A percentile compares a stretch with the other conserved stretches of the same genome.
Evolutionary conservation across 2,113 vertebrate species (phyloP).

Genomic region (Henicopernis longicauda): DNA sequence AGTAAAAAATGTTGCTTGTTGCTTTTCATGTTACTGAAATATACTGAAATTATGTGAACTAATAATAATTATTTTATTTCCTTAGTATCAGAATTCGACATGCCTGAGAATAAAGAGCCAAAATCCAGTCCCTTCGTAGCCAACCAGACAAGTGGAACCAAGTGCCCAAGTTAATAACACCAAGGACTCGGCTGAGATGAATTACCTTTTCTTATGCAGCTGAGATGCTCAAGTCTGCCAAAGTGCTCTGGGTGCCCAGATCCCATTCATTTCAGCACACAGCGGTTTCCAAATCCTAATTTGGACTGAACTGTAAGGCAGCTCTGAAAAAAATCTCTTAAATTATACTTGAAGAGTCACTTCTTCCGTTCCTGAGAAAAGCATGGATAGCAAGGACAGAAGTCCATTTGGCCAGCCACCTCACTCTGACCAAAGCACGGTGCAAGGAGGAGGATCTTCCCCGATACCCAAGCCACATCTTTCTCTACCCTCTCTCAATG

Average conservation of each 20-base stretch:
- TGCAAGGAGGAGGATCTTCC: background rate
- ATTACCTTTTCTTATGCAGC: background rate
- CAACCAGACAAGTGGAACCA: background rate
- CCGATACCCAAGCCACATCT: background rate
- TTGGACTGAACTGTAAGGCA: background rate
- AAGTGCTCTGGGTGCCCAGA: background rate
- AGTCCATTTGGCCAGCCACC: background rate
- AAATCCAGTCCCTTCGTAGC: background rate
- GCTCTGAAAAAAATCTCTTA: background rate
- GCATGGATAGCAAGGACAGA: background rate
- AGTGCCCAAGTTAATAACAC: background rate
- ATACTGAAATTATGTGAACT: background rate
- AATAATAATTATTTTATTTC: background rate
- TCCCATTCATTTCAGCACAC: background rate
- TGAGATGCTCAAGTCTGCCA: background rate
- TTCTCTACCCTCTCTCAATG: rapidly evolving
- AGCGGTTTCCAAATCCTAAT: background rate
- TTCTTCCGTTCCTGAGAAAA: background rate
- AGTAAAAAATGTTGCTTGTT: background rate
- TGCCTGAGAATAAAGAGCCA: background rate
- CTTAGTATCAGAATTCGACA: background rate
- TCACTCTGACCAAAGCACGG: background rate
- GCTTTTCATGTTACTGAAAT: background rate
- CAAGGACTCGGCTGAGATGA: background rate
- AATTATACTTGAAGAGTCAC: background rate